Evolutionary conservation across 2,797 vertebrate genomes (phyloP).

Genomic region (Artibeus lituratus): DNA sequence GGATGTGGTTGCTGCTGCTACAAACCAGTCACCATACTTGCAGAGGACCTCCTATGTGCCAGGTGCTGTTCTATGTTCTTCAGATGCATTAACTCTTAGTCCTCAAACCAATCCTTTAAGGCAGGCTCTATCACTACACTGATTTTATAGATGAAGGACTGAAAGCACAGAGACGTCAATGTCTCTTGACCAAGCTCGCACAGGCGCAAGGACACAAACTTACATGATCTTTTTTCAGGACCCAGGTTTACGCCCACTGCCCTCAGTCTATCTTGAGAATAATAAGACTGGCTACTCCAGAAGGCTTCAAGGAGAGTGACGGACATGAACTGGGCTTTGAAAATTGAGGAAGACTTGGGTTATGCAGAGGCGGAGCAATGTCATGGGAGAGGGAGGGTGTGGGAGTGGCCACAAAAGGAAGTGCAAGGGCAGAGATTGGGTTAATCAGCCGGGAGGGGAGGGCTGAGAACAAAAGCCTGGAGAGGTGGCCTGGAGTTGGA

Average conservation of each 20-base stretch:
- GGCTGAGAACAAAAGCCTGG: not conserved
- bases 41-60: not conserved
- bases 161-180: not conserved
- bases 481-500: not conserved
- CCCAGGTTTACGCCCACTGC: not conserved
- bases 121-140: not conserved
- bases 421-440: not conserved
- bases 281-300: not conserved
- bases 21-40: fast-evolving
- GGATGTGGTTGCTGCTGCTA: not conserved
- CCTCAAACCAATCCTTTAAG: not conserved
- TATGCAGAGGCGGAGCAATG: not conserved
- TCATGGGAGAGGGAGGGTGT: not conserved
- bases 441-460: not conserved
- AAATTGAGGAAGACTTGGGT: not conserved
- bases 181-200: not conserved
- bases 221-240: not conserved
- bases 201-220: not conserved
- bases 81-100: not conserved
- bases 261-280: not conserved
- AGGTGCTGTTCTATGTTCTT: not conserved
- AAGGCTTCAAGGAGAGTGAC: not conserved
- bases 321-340: not conserved
- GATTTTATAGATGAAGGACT: not conserved
- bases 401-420: not conserved